Evolutionary conservation across 1,140 invertebrate species (phyloP).

Genomic region (Drosophila nigromelanica): DNA sequence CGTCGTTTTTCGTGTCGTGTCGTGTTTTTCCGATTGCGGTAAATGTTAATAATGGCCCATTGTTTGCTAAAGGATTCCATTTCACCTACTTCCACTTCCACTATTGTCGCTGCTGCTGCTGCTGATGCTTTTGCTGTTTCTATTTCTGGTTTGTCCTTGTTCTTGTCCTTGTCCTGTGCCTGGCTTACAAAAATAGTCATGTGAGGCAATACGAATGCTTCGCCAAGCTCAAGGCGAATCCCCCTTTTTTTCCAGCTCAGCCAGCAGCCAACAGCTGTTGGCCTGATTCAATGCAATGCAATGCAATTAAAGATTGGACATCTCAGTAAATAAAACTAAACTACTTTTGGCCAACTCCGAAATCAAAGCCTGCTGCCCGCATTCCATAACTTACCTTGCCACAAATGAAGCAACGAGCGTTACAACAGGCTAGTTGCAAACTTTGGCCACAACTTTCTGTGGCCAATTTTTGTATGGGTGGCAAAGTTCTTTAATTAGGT

Average conservation of each 20-base stretch:
- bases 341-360: constrained; percentile 3
- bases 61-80: constrained; percentile 55
- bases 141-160: constrained; percentile 10
- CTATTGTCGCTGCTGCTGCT: neutral
- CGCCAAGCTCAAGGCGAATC: constrained; percentile 6
- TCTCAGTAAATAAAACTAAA: constrained; percentile 18
- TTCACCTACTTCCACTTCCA: constrained; percentile 18
- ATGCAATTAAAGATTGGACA: constrained; percentile 16
- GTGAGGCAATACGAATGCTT: neutral
- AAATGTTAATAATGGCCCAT: constrained; percentile 70
- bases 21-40: constrained; percentile 54
- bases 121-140: neutral
- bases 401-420: constrained; percentile 2
- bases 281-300: too few species aligned
- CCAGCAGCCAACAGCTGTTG: neutral
- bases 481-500: neutral
- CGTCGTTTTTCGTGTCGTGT: constrained; percentile 42
- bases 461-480: neutral
- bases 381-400: neutral
- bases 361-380: neutral
- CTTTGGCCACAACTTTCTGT: neutral
- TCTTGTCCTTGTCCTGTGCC: neutral
- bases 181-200: constrained; percentile 11
- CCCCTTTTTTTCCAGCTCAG: constrained; percentile 1
- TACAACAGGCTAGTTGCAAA: neutral